Percentiles rank a stretch among this genome's conserved stretches.
phyloP scores from a whole-genome alignment of 1,140 invertebrate genomes.

The Magallana ariakensis region DNA sequence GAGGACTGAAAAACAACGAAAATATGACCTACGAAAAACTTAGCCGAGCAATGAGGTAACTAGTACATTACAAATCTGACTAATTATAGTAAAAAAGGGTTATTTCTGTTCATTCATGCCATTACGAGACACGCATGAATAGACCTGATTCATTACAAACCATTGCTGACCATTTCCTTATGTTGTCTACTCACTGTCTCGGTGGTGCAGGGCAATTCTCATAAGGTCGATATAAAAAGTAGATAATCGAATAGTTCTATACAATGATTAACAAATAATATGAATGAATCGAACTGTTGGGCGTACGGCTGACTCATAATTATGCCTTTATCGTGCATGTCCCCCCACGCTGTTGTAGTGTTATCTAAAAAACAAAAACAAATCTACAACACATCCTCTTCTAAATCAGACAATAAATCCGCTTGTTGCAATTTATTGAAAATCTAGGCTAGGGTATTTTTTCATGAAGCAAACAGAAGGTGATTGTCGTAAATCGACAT shows the following conservation, averaged over 20 bases:
- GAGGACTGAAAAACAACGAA: conserved; percentile 90
- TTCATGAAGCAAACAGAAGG: not conserved
- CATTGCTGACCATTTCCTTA: not conserved
- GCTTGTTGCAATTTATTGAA: no score
- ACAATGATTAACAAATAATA: not conserved
- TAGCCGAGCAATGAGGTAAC: conserved; percentile 92
- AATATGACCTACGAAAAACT: conserved; percentile 97
- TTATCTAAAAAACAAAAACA: conserved; percentile 22
- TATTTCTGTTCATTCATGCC: not conserved
- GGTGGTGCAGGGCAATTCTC: not conserved
- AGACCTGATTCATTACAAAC: conserved; percentile 11
- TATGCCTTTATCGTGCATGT: conserved; percentile 1
- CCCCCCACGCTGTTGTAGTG: not conserved
- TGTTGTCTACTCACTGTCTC: not conserved
- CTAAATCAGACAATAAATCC: no score
- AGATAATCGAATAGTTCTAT: not conserved
- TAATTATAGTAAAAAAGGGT: not conserved
- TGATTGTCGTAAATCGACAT: not conserved
- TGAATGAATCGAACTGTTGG: not conserved
- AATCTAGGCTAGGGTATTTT: no score
- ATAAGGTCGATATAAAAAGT: conserved; percentile 16
- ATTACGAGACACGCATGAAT: conserved; percentile 7
- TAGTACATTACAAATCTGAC: not conserved
- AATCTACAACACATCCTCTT: no score
- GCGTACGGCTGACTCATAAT: not conserved